phyloP scores from a whole-genome alignment of 2,888 invertebrate genomes.

The Acleris laterana region DNA sequence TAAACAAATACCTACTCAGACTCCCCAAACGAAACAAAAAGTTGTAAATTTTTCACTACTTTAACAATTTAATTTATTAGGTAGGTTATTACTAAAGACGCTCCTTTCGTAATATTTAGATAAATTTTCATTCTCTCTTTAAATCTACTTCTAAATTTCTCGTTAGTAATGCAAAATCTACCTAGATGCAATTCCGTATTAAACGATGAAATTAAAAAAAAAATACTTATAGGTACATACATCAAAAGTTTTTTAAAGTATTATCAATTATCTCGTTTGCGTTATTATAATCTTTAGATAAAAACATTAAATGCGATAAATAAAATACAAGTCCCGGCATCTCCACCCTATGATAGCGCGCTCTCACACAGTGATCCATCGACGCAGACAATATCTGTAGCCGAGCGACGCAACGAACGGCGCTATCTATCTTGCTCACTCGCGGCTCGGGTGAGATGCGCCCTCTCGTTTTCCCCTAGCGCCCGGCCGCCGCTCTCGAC shows the following conservation, averaged over 20 bases:
- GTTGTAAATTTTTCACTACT: too few relatives aligned
- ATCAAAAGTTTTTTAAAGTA: neutral
- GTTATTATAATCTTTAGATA: slow-evolving; percentile 56
- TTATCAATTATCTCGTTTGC: slow-evolving; percentile 46
- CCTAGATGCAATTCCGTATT: too few relatives aligned
- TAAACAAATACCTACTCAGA: too few relatives aligned
- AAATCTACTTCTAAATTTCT: too few relatives aligned
- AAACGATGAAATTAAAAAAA: neutral
- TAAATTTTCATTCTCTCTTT: too few relatives aligned
- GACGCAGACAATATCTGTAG: slow-evolving; percentile 75
- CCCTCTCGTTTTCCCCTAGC: slow-evolving; percentile 77
- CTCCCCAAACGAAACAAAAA: too few relatives aligned
- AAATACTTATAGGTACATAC: neutral
- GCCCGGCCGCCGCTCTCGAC: slow-evolving; percentile 73
- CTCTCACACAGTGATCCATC: slow-evolving; percentile 75
- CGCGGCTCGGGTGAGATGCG: slow-evolving; percentile 67
- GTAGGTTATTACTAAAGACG: too few relatives aligned
- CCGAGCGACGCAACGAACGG: slow-evolving; percentile 71
- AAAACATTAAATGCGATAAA: slow-evolving; percentile 50
- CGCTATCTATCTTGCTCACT: slow-evolving; percentile 74
- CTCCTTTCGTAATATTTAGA: too few relatives aligned
- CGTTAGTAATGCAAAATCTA: too few relatives aligned
- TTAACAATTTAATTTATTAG: too few relatives aligned
- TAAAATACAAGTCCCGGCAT: slow-evolving; percentile 66
- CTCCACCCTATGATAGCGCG: slow-evolving; percentile 77